Percentiles rank a stretch among this genome's conserved stretches.
These are phyloP conservation scores for Acronicta alni DNA, from an alignment of 2,888 invertebrate species.

Conservation along the genomic window DNA sequence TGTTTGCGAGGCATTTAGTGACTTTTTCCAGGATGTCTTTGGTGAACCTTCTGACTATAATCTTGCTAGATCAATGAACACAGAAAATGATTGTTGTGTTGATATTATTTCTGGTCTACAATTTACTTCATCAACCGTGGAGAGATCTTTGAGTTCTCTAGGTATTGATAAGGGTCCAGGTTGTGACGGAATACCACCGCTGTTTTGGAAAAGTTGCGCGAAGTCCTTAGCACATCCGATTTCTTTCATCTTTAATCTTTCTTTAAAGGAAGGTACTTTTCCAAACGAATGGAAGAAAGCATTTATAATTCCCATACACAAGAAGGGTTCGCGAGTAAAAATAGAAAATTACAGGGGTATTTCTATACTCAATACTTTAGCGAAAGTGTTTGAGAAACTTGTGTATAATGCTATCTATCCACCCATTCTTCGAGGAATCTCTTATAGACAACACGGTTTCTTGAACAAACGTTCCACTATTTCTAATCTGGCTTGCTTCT, in stretches of 20 bases:
- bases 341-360: constrained; percentile 37
- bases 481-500: constrained; percentile 1
- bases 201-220: constrained; percentile 29
- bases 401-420: constrained; percentile 8
- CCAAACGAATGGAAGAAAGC: constrained; percentile 37
- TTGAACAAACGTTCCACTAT: constrained; percentile 12
- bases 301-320: constrained; percentile 39
- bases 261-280: constrained; percentile 22
- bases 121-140: constrained; percentile 2
- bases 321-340: constrained; percentile 30
- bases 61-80: neutral
- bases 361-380: constrained; percentile 19
- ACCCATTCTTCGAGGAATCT: neutral
- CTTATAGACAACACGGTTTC: constrained; percentile 33
- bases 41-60: neutral
- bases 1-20: constrained; percentile 11
- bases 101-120: neutral
- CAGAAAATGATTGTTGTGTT: neutral
- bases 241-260: constrained; percentile 24
- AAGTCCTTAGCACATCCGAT: constrained; percentile 20
- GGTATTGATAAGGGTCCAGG: constrained; percentile 23
- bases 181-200: constrained; percentile 29
- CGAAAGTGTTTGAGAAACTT: constrained; percentile 24
- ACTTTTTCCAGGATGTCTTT: constrained; percentile 10
- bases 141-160: constrained; percentile 1